A percentile compares a stretch with the other conserved stretches of the same genome.
These are phyloP conservation scores for Hypanus sabinus DNA, from an alignment of 2,113 vertebrate species.

Conservation along the genomic window DNA sequence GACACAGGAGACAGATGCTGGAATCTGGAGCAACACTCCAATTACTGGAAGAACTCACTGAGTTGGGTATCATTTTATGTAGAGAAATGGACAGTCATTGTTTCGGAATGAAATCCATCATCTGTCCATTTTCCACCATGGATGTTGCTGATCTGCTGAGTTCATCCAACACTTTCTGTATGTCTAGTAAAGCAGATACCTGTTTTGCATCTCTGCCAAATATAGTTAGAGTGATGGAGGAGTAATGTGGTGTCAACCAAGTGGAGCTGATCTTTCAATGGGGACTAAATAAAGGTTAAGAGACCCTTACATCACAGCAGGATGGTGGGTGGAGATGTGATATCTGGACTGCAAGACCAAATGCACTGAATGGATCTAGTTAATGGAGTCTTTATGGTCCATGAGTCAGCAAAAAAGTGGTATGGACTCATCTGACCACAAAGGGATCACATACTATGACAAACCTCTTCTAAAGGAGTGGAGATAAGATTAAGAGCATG, in stretches of 20 bases:
- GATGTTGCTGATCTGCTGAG: no score
- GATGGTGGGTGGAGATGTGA: no score
- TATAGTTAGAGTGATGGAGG: neutral
- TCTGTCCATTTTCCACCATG: no score
- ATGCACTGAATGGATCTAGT: neutral
- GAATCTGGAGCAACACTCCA: no score
- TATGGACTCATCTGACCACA: neutral
- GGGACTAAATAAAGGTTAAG: neutral
- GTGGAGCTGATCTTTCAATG: neutral
- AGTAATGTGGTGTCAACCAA: neutral
- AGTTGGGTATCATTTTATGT: no score
- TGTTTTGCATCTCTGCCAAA: neutral
- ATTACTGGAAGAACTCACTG: no score
- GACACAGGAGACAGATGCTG: no score
- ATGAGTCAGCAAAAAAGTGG: neutral
- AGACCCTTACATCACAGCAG: neutral
- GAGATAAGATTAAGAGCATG: neutral
- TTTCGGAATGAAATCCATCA: no score
- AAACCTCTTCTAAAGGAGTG: neutral
- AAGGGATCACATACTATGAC: neutral
- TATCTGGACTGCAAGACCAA: neutral
- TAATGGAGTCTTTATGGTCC: no score
- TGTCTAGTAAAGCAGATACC: neutral
- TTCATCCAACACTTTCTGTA: no score
- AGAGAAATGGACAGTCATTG: no score